Percentiles rank a stretch among this genome's conserved stretches.
phyloP scores from a whole-genome alignment of 2,888 invertebrate species.

The Polydrusus pterygomalis region DNA sequence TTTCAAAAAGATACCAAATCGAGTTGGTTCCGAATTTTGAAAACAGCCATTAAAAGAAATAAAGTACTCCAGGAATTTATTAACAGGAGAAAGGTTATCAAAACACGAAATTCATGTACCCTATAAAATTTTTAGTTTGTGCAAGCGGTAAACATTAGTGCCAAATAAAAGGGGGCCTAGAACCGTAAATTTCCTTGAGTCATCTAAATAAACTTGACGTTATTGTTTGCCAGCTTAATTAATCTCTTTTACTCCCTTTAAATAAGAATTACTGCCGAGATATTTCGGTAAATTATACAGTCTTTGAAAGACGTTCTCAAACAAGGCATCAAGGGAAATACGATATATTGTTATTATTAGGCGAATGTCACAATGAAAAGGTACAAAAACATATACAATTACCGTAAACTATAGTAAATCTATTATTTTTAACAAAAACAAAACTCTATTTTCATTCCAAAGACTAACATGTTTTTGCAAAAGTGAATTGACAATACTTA shows the following conservation, averaged over 20 bases:
- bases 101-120: background rate
- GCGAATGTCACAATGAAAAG: background rate
- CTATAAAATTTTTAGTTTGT: slow-evolving; percentile 6
- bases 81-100: no score
- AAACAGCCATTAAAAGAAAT: no score
- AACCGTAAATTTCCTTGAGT: slow-evolving; percentile 51
- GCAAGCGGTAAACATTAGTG: slow-evolving; percentile 39
- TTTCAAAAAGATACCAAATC: no score
- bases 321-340: background rate
- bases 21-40: no score
- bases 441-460: no score
- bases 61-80: no score
- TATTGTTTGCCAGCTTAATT: slow-evolving; percentile 53
- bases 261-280: slow-evolving; percentile 51
- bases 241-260: slow-evolving; percentile 51
- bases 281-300: slow-evolving; percentile 50
- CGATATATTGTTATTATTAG: background rate
- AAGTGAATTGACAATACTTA: no score
- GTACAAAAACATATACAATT: no score
- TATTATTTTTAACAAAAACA: no score
- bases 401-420: no score
- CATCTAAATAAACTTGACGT: slow-evolving; percentile 55
- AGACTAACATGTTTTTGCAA: no score
- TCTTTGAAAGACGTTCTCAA: slow-evolving; percentile 30
- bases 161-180: slow-evolving; percentile 45